Evolutionary conservation across 2,797 vertebrate species (phyloP).

Genomic region (Sardinella longiceps): DNA sequence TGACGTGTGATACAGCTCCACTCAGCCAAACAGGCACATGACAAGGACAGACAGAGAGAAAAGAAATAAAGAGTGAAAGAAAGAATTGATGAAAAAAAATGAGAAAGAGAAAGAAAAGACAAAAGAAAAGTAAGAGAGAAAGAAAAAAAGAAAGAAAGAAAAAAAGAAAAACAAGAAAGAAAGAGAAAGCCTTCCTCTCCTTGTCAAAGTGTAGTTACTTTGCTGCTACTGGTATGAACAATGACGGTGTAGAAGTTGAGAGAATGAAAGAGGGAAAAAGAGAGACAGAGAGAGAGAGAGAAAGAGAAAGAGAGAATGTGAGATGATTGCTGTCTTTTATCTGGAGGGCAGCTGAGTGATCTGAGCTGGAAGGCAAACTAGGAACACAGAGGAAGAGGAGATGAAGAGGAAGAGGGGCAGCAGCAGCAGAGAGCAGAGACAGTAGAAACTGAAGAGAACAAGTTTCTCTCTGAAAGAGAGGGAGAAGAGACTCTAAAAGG

Average conservation of each 20-base stretch:
- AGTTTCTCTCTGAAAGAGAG: slow-evolving; percentile 30
- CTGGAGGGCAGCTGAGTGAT: slow-evolving; percentile 56
- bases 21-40: slow-evolving; percentile 1
- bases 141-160: slow-evolving; percentile 17
- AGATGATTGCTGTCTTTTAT: slow-evolving; percentile 59
- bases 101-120: background rate
- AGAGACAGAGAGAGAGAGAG: background rate
- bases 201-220: background rate
- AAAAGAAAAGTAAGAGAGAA: slow-evolving; percentile 22
- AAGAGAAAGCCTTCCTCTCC: background rate
- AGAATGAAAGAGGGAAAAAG: background rate
- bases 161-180: background rate
- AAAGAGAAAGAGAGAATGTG: slow-evolving; percentile 46
- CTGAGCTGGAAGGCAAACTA: slow-evolving; percentile 37
- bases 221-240: background rate
- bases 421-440: background rate
- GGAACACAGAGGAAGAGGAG: background rate
- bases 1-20: background rate
- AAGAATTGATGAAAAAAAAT: background rate
- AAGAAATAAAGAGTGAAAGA: background rate
- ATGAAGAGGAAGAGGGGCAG: slow-evolving; percentile 11
- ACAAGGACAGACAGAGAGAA: slow-evolving; percentile 28
- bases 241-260: background rate
- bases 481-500: slow-evolving; percentile 12
- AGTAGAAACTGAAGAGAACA: slow-evolving; percentile 23